Evolutionary conservation across 2,113 vertebrate species (phyloP), one percentile per base, ranked within the genome.

Genomic region (Varanus salvator): DNA sequence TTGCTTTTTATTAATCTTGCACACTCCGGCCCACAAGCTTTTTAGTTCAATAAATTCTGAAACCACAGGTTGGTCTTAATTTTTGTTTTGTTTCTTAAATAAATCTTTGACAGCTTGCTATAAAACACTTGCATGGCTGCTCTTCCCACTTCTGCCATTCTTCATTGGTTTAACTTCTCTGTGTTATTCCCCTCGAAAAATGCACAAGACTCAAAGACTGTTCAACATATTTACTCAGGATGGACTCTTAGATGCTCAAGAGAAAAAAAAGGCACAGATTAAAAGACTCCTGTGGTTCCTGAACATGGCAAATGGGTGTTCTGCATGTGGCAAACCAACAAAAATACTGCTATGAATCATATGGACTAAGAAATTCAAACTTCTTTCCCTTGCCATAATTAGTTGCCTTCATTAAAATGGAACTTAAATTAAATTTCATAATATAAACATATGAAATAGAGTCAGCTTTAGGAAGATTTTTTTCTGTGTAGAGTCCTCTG

Each of bases 361-460:
- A 87, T 69, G 93, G 92, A 91, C 90, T 94, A 95, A 93, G 93
- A 96, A 95, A 96, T 92, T 93, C 29, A 93, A 95, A 96, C 93
- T 88, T 94, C 90, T 93, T 85, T 96, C 87, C 94, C 91, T 94
- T 90, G 91, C 93, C 93, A 90, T 95, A 96, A 96, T 97, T 94
- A 96, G 94, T 91, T 52, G 93, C 95, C 96, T 97, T 97, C 97
- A 97, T 97, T 97, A 96, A 95, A 96, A 96, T 95, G 95, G 93
- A 94, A 93, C 93, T 97, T 97, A 97, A 97, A 97, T 97, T 97
- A 97, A 97, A 96, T 68, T 69, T 90, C 64, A 23, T 85, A 95
- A 95, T 97, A 98, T 97, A 97, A 97, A 97, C 97, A 97, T 97
- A 97, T 96, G 96, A 96, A 97, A 97, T 97, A 97, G 97, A 97